Conservation (phyloP, 1,140 invertebrate genomes). For the Dysdera silvatica region DNA sequence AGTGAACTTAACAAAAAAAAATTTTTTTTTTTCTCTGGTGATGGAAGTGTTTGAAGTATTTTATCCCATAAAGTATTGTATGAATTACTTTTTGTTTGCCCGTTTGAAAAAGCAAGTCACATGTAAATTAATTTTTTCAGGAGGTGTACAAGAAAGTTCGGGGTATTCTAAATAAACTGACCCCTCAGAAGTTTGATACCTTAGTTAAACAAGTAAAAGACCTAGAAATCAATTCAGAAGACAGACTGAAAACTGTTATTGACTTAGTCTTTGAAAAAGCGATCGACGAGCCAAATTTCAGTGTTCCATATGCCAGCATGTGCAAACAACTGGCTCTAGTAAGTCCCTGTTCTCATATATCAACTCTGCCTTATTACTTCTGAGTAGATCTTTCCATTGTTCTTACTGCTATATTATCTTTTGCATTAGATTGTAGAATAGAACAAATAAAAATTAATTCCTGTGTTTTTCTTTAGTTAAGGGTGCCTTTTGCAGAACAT, state of each 20-base stretch:
- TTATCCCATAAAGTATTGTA: no score
- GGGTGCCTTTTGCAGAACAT: background rate
- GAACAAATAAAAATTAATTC: background rate
- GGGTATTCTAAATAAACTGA: conserved; percentile 87
- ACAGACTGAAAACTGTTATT: conserved; percentile 72
- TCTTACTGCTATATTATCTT: background rate
- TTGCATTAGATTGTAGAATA: background rate
- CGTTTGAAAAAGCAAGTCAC: no score
- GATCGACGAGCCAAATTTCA: conserved; percentile 86
- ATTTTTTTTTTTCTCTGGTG: no score
- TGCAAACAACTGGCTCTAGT: conserved; percentile 42
- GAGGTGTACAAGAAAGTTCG: conserved; percentile 69
- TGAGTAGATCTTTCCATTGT: no score
- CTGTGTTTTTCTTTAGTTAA: background rate
- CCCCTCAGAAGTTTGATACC: conserved; percentile 81
- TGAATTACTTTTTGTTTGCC: no score
- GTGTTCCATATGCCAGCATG: conserved; percentile 78
- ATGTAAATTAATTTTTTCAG: no score
- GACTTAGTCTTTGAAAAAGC: conserved; percentile 91
- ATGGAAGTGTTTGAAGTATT: no score
- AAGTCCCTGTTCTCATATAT: no score
- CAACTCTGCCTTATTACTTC: no score
- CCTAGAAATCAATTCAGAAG: conserved; percentile 72
- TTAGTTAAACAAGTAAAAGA: conserved; percentile 66
- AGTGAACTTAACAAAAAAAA: no score